Evolutionary conservation across 2,797 vertebrate species (phyloP), one percentile per base, ranked within the genome.

Genomic region (Rousettus madagascariensis): DNA sequence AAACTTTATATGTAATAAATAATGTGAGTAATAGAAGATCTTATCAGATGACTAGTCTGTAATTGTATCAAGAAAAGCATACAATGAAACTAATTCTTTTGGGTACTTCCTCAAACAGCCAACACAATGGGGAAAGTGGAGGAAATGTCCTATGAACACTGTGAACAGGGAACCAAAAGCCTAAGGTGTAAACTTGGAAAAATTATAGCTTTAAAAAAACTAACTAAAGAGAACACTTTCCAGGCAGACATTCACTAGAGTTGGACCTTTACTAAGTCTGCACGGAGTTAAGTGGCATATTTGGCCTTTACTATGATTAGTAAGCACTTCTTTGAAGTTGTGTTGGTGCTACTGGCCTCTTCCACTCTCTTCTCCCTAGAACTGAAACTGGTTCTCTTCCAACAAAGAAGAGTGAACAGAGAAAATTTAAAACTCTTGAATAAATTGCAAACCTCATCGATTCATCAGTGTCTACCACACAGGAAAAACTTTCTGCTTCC

Each of bases 401-500:
- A 97, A 61, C 96, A 96, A 93, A 97, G 93, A 91, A 97, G 94
- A 95, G 57, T 91, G 53, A 95, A 96, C 0, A 38, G 91, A 86
- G 96, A 92, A 51, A 97, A 95, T 89, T 85, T 98, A 79, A 61
- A 59, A 38, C 97, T 98, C 83, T 65, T 97, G 91, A 97, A 97
- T 68, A 88, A 96, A 92, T 96, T 98, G 89, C 95, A 95, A 9
- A 74, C 86, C 61, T 92, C 77, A 0, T 88, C 75, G 17, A 41
- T 96, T 66, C 92, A 57, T 20, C 96, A 79, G 28, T 98, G 98
- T 95, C 91, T 98, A 36, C 68, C 36, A 83, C 94, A 98, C 55
- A 97, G 97, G 96, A 96, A 6, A 9, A 72, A 94, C 78, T 98
- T 98, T 94, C 85, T 86, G 55, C 97, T 98, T 96, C 98, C 98